Conservation (phyloP, 2,113 vertebrate species). For the Ibidorhyncha struthersii region DNA sequence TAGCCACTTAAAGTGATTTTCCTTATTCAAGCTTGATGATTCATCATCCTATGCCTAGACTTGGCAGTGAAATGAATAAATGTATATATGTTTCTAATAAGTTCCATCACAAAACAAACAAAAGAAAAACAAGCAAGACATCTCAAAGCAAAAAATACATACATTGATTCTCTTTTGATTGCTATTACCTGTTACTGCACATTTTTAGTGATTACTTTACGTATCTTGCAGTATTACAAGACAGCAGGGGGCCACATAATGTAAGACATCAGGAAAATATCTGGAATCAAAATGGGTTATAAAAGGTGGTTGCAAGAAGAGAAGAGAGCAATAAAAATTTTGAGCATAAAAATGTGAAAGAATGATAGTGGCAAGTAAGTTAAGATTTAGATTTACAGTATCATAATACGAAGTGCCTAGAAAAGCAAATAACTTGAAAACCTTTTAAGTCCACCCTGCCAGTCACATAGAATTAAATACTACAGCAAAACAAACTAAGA, state of each 20-base stretch:
- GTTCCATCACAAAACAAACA: background rate
- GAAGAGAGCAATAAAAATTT: background rate
- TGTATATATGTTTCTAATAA: background rate
- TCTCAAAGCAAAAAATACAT: background rate
- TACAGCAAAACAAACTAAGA: background rate
- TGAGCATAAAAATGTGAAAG: background rate
- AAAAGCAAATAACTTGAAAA: background rate
- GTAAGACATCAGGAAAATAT: background rate
- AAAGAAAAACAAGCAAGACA: background rate
- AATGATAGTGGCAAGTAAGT: background rate
- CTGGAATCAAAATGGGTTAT: background rate
- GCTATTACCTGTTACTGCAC: background rate
- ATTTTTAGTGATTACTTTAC: background rate
- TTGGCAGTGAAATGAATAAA: background rate
- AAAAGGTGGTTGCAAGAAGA: background rate
- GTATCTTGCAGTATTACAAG: background rate
- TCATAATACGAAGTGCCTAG: background rate
- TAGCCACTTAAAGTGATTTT: background rate
- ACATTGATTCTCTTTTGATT: background rate
- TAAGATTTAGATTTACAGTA: background rate
- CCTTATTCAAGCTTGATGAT: background rate
- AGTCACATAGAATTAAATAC: background rate
- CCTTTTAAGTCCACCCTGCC: background rate
- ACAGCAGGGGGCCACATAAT: slow-evolving; percentile 48
- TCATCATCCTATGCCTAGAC: background rate